Base-by-base conservation (phyloP, 2,888 invertebrate genomes). In the Thereva unica region DNA sequence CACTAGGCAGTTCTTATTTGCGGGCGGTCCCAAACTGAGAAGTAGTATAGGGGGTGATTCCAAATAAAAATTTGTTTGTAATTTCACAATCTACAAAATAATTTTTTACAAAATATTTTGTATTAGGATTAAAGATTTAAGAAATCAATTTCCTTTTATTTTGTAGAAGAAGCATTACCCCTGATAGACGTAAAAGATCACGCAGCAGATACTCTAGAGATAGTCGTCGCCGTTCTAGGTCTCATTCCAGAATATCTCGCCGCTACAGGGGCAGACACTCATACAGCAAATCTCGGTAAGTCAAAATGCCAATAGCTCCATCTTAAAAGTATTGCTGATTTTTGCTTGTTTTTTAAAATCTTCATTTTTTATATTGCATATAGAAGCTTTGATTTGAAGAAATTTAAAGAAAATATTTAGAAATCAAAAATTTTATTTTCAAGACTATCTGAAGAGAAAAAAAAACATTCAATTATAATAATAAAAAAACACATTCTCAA, bases 341-440 rank as follows among this genome's bases (percentile, higher is more conserved):
- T 10, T 59, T 47, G 10, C n/a, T 9, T 10, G 47, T 47, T 47
- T 47, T n/a, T 9, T 8, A 59, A 23, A 59, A 49, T 41, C 10
- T 47, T 59, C 47, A 59, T 38, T 38, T 59, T 59, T 59, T n/a
- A 47, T 38, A 45, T 59, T 59, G 49, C 38, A 59, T 35, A 10
- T n/a, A 45, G 49, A 40, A 59, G 7, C 23, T 23, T 23, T 23
- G 59, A n/a, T 59, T 59, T 49, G 38, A 59, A 59, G 59, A 47
- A 45, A 9, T 47, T 12, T 59, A 47, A 52, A 47, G 47, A 59
- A 47, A 42, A 37, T 54, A 52, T 63, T 54, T 40, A 50, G 63
- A 63, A 63, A 41, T 63, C 50, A 63, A 50, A n/a, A 38, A 47
- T 59, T 7, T 59, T 59, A 47, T 59, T 23, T 59, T 59, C 59